Percentiles rank a stretch among this genome's conserved stretches.
Conservation (phyloP, 2,113 vertebrate genomes). For the Galbula dea region DNA sequence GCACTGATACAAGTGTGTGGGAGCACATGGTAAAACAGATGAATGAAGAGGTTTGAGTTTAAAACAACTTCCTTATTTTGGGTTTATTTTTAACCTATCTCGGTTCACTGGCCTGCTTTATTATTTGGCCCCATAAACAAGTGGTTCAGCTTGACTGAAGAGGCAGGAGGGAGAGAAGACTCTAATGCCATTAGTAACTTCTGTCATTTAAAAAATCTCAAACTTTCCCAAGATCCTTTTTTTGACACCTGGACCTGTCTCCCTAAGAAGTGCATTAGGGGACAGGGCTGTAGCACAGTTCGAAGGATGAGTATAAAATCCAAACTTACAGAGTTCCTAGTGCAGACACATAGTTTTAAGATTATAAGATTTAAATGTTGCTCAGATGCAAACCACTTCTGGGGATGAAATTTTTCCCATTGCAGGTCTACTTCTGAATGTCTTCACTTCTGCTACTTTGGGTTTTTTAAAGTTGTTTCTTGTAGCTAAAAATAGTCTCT, state of each 20-base stretch:
- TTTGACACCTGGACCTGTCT: not conserved
- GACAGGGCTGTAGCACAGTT: not conserved
- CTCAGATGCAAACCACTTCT: not conserved
- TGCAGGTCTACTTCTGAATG: not conserved
- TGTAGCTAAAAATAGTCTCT: not conserved
- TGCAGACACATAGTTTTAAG: not conserved
- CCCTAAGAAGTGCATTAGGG: not conserved
- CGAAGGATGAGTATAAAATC: not conserved
- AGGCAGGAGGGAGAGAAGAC: not conserved
- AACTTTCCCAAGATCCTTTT: not conserved
- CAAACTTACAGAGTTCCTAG: not conserved
- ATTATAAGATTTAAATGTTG: not conserved
- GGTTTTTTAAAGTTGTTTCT: not conserved
- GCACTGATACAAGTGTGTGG: not conserved
- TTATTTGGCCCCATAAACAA: not conserved
- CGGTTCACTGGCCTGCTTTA: not conserved
- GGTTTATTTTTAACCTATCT: constrained; percentile 1
- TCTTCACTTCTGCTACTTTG: not conserved
- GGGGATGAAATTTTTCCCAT: not conserved
- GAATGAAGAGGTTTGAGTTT: constrained; percentile 23
- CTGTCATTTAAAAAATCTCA: not conserved
- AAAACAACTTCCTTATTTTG: constrained; percentile 11
- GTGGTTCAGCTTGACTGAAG: not conserved
- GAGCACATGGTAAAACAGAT: not conserved
- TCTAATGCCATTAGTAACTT: not conserved